Evolutionary conservation across 2,797 vertebrate genomes (phyloP).

Genomic region (Setipinna tenuifilis): DNA sequence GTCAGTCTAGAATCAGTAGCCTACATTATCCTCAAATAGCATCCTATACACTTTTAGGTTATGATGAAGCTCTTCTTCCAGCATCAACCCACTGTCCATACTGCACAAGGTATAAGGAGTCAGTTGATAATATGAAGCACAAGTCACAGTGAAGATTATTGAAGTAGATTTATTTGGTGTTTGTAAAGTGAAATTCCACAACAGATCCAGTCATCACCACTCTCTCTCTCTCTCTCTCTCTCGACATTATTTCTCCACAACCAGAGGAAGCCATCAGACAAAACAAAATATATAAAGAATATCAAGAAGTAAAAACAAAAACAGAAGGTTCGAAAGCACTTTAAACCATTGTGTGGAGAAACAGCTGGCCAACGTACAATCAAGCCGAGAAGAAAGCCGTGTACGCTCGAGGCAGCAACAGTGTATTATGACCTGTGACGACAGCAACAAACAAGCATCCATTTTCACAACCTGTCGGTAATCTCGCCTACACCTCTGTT

Average conservation of each 20-base stretch:
- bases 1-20: neutral
- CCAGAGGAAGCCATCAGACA: constrained; percentile 52
- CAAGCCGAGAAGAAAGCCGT: constrained; percentile 50
- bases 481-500: constrained; percentile 12
- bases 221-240: constrained; percentile 45
- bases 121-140: neutral
- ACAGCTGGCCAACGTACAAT: constrained; percentile 60
- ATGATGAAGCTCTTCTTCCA: neutral
- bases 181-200: constrained; percentile 63
- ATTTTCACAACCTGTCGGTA: neutral
- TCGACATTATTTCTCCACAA: constrained; percentile 48
- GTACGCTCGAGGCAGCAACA: constrained; percentile 35
- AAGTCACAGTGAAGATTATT: constrained; percentile 54
- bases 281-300: constrained; percentile 30
- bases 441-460: constrained; percentile 26
- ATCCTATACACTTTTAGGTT: neutral
- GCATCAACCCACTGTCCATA: neutral
- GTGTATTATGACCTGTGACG: constrained; percentile 34
- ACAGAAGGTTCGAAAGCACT: constrained; percentile 56
- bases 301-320: constrained; percentile 32
- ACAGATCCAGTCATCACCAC: constrained; percentile 54
- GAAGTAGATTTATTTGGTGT: constrained; percentile 69
- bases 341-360: constrained; percentile 57
- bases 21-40: neutral
- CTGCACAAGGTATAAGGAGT: neutral